Evolutionary conservation across 2,113 vertebrate genomes (phyloP), one percentile per base, ranked within the genome.

Genomic region (Gobio gobio): DNA sequence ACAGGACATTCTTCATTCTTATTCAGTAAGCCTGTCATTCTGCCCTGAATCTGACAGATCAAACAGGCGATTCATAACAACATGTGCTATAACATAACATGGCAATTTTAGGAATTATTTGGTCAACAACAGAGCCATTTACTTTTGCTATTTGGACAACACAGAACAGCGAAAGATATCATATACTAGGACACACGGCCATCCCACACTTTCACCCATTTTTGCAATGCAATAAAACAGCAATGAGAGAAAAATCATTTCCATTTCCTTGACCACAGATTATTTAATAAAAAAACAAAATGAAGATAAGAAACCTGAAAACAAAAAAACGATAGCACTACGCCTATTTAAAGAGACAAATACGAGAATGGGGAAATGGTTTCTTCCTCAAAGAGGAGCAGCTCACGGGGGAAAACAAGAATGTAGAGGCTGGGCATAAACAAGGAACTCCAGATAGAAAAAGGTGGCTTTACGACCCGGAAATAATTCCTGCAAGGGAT

Each of bases 401-500:
- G 68, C 29, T 20, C 66, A 61, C 24, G 5, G 5, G 70, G 7
- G 73, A 75, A 78, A 76, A 29, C 14, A 51, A 82, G 51, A 84
- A 84, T 36, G 77, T 10, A 72, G 61, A 68, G 56, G 56, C 10
- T 36, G 24, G 59, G 43, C 54, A 70, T 72, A 75, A 77, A 68
- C n/a, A 74, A 61, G 54, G 24, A 86, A 24, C 9, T 14, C 4
- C 36, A 86, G 12, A 54, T 74, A 20, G n/a, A 84, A 83, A 85
- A 87, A 78, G 87, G 80, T 82, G 59, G 49, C 63, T 82, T 45
- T 82, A 87, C 88, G 90, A 95, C 93, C 94, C 93, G 93, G 94
- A 95, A 94, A 93, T 91, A 94, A 94, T 95, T 94, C 90, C 88
- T 87, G 75, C 82, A 16, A 85, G 82, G 72, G 83, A 89, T 93